These are phyloP conservation scores for Brachylomia viminalis DNA, from an alignment of 2,888 invertebrate genomes.

Conservation along the genomic window DNA sequence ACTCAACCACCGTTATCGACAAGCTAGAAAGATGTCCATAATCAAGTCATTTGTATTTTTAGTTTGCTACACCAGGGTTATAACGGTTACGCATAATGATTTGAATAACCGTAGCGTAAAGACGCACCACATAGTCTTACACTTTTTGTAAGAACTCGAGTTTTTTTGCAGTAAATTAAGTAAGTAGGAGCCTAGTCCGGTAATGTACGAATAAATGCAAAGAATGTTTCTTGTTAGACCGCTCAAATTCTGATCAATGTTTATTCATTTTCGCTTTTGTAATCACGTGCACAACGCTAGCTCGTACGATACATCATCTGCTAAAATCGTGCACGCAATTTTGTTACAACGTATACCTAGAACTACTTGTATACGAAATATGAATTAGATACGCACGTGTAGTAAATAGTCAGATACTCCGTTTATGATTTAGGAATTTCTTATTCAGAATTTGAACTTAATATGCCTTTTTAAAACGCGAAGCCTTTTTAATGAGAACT, in stretches of 20 bases:
- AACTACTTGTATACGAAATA: conserved; percentile 25
- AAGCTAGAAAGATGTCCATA: conserved; percentile 41
- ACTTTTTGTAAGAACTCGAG: conserved; percentile 29
- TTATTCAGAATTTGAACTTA: conserved; percentile 10
- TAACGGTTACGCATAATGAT: conserved; percentile 59
- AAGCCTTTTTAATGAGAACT: conserved; percentile 19
- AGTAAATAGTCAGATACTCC: conserved; percentile 28
- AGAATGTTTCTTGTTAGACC: conserved; percentile 32
- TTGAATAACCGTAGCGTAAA: conserved; percentile 62
- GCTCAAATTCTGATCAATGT: conserved; percentile 50
- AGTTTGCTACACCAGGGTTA: conserved; percentile 48
- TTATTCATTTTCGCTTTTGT: conserved; percentile 51
- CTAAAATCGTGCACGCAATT: conserved; percentile 58
- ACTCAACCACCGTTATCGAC: conserved; percentile 48
- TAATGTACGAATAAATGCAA: conserved; percentile 24
- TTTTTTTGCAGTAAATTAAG: conserved; percentile 29
- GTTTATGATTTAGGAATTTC: conserved; percentile 24
- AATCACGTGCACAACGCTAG: conserved; percentile 32
- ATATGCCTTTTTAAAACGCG: conserved; percentile 20
- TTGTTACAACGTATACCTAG: conserved; percentile 30
- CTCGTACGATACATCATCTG: conserved; percentile 42
- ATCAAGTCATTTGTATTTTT: conserved; percentile 63
- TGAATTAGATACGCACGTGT: conserved; percentile 49
- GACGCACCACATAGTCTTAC: conserved; percentile 38
- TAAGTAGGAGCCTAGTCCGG: conserved; percentile 3